Evolutionary conservation across 2,797 vertebrate genomes (phyloP), one percentile per base, ranked within the genome.

Genomic region (Mycteria americana): DNA sequence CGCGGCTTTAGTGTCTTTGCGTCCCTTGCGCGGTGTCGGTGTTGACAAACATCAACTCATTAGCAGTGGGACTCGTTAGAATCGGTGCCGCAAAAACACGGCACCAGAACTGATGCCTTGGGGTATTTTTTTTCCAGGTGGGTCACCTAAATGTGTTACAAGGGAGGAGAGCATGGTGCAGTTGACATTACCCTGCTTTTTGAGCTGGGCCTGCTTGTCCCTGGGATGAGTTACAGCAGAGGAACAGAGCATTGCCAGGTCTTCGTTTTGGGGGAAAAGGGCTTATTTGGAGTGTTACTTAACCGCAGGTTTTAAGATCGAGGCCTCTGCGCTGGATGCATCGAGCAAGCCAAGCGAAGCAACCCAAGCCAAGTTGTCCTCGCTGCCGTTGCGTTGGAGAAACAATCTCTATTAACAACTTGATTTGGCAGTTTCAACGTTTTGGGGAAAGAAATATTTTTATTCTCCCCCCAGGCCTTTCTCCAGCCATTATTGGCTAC

Each of bases 361-460:
- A 35, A 54, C 1, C 65, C 62, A 18, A 78, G 91, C 88, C 90
- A 94, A 94, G 86, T 8, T 76, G 67, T 94, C 89, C 84, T 97
- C 43, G 2, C 70, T 62, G 86, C 81, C 64, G 78, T 73, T 78
- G 69, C 3, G 7, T 12, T 79, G 87, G 74, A 93, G 91, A 30
- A 88, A 69, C 46, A 48, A 57, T 68, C 77, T 90, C 83, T 64
- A 3, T 80, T 88, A 90, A 93, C 83, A 64, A 86, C 84, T 94
- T 30, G 22, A 51, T 77, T 93, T 94, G 92, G 90, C 83, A 76
- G 37, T 57, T 48, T 39, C 43, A 45, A n/a, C 37, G 1, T 54
- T 82, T 75, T 85, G 39, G 77, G 86, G 59, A 37, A 75, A 72
- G 25, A 87, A 92, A 56, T 73, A 39, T 62, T 95, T 91, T 64